These are phyloP conservation scores for Coenonympha glycerion DNA, from an alignment of 2,888 invertebrate genomes.

Conservation along the genomic window DNA sequence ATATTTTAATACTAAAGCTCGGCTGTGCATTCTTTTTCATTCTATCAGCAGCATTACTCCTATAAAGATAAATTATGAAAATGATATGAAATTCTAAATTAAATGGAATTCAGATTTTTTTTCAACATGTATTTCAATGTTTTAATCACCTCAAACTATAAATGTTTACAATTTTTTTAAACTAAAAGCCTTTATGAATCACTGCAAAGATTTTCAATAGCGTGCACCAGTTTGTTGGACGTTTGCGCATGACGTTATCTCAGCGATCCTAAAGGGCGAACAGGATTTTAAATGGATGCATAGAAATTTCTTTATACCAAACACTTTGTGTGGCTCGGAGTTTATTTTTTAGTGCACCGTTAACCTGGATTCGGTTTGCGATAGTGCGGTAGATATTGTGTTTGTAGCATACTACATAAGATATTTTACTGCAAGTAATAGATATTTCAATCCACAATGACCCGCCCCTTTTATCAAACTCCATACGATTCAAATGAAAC, in stretches of 20 bases:
- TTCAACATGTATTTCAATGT: too few species aligned
- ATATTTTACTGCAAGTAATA: not conserved
- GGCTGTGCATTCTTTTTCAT: too few species aligned
- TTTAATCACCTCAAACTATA: not conserved
- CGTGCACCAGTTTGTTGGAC: conserved; percentile 22
- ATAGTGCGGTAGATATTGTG: not conserved
- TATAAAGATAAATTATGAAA: too few species aligned
- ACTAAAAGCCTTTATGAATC: conserved; percentile 16
- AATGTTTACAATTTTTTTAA: conserved; percentile 9
- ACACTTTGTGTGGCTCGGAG: conserved; percentile 5
- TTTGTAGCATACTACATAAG: not conserved
- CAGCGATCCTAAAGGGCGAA: conserved; percentile 22
- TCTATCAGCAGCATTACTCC: too few species aligned
- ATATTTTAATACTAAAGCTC: too few species aligned
- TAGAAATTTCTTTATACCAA: conserved; percentile 17
- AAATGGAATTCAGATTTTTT: too few species aligned
- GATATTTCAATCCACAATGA: too few species aligned
- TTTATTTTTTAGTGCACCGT: conserved; percentile 10
- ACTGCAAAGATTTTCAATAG: conserved; percentile 16
- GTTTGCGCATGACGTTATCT: conserved; percentile 25
- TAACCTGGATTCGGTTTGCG: not conserved
- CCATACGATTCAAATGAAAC: too few species aligned
- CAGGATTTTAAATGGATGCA: conserved; percentile 25
- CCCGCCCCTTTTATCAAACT: too few species aligned
- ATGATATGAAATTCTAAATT: too few species aligned